Base-by-base conservation (phyloP, 1,140 invertebrate species). In the Batillaria attramentaria region DNA sequence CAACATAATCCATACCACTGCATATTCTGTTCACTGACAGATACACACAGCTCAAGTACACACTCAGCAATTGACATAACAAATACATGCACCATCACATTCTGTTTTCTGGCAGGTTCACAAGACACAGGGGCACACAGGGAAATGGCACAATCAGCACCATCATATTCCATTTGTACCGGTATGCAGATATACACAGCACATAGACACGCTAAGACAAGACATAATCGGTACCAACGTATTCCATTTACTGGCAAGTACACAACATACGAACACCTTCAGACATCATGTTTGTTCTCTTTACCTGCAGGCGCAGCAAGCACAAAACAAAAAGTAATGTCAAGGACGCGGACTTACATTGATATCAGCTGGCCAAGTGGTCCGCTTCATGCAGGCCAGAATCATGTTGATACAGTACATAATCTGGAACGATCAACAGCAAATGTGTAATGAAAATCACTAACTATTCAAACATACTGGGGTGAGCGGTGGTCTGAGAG, bases 301-400 rank as follows among this genome's bases (percentile, higher is more conserved):
- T n/a, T n/a, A n/a, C n/a, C n/a, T n/a, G 24, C 46, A 50, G 46
- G 13, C 10, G 46, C 24, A 13, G 24, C 13, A 24, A 13, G 24
- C 24, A 50, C 46, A 13, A 13, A 50, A 13, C 10, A 24, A 54
- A 54, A 54, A 54, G n/a, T 18, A 37, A n/a, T 35, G 35, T 35
- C 54, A 28, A n/a, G 24, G 42, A 20, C 16, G 20, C 8, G 60
- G 46, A 81, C 77, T 95, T 43, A 95, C 91, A 89, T 96, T 95
- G 2, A 94, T 93, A 72, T 91, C 89, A 90, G 95, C 87, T 0
- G 96, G 96, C 92, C 96, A 96, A 1, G 94, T 93, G 86, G 95
- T 96, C 28, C 96, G 93, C 90, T 97, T 97, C 0, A 97, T 94
- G 13, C 97, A 95, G 83, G 95, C 96, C 33, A 96, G 89, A 0